Evolutionary conservation across 2,888 invertebrate species (phyloP).

Genomic region (Acronicta aceris): DNA sequence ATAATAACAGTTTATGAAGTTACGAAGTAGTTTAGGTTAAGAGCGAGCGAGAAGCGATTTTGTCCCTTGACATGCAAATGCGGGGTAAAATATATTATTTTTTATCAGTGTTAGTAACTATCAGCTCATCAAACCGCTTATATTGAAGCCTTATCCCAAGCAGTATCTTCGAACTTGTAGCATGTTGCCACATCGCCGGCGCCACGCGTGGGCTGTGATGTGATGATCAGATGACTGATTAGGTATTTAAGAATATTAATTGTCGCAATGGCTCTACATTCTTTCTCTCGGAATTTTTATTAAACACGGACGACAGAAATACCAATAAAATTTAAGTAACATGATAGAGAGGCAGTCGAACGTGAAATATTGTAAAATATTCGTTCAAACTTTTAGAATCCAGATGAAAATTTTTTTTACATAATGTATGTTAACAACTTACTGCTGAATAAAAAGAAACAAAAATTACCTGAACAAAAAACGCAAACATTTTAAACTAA

Average conservation of each 20-base stretch:
- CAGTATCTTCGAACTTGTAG: slow-evolving; percentile 51
- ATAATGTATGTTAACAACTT: neutral
- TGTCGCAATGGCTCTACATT: slow-evolving; percentile 77
- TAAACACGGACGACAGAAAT: slow-evolving; percentile 56
- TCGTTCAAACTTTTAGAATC: slow-evolving; percentile 5
- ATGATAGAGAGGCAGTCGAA: slow-evolving; percentile 30
- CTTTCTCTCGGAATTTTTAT: slow-evolving; percentile 70
- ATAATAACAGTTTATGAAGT: slow-evolving; percentile 53
- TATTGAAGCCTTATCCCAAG: slow-evolving; percentile 48
- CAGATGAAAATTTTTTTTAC: slow-evolving; percentile 1
- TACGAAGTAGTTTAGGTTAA: slow-evolving; percentile 10
- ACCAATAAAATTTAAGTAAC: slow-evolving; percentile 37
- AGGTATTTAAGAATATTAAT: slow-evolving; percentile 85
- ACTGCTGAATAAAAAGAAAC: neutral
- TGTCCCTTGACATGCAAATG: neutral
- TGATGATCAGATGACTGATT: slow-evolving; percentile 86
- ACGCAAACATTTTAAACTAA: slow-evolving; percentile 8
- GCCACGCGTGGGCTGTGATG: slow-evolving; percentile 79
- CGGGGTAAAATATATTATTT: neutral
- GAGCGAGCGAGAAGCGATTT: slow-evolving; percentile 13
- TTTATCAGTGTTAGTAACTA: slow-evolving; percentile 4
- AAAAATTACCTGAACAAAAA: neutral
- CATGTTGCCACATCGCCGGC: slow-evolving; percentile 66
- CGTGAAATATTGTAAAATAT: slow-evolving; percentile 21
- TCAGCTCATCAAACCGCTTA: slow-evolving; percentile 44